Evolutionary conservation across 2,888 invertebrate species (phyloP), one percentile per base, ranked within the genome.

Genomic region (Melangyna quadrimaculata): DNA sequence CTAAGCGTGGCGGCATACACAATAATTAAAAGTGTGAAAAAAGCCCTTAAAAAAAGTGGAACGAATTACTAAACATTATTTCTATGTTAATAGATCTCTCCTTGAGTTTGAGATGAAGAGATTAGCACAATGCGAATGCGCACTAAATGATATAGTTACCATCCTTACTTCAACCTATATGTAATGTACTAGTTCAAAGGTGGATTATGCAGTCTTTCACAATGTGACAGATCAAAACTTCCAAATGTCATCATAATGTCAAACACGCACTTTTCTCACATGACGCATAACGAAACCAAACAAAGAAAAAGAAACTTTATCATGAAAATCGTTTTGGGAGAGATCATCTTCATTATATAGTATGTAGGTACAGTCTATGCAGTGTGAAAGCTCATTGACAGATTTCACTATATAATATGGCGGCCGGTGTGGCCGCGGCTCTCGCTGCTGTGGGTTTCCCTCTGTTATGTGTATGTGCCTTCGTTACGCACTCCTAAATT

Each of bases 401-500:
- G 67, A 67, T 67, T 67, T 67, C 67, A 51, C 67, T 67, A 51
- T 67, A 67, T n/a, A n/a, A n/a, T n/a, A 51, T 67, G 35, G 35
- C 32, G 55, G 17, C 55, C 48, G 9, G 32, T 9, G 19, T 8
- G 57, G n/a, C n/a, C 0, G 19, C n/a, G n/a, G n/a, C n/a, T n/a
- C n/a, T n/a, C n/a, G n/a, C n/a, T n/a, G 40, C 17, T 6, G 4
- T 45, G 45, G 32, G 12, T 61, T 61, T 61, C n/a, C 40, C 61
- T 61, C 48, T 45, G 19, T 29, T 29, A n/a, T 55, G 24, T 65
- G 29, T 51, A 22, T 51, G 35, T 9, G 48, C n/a, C 24, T 48
- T 24, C 69, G 81, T 86, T 78, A 86, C 86, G 86, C 86, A 86
- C 86, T 86, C 65, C 40, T 78, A 81, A 81, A 77, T 69, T 86